These are phyloP conservation scores for Echeneis naucrates DNA, from an alignment of 2,797 vertebrate genomes.

Conservation along the genomic window DNA sequence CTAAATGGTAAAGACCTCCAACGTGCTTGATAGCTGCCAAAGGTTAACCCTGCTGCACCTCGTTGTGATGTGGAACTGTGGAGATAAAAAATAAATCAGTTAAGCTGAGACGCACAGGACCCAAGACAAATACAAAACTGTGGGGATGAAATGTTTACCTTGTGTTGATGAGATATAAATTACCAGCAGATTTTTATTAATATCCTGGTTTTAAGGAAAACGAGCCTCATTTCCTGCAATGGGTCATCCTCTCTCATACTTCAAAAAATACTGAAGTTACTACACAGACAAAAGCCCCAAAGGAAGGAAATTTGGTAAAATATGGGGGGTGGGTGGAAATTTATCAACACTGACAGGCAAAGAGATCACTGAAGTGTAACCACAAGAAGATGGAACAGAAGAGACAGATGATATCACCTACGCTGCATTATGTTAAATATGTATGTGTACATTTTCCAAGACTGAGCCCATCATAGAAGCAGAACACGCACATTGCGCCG, in stretches of 20 bases:
- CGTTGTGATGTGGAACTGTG: constrained; percentile 59
- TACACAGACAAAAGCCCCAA: not conserved
- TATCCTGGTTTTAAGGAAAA: constrained; percentile 5
- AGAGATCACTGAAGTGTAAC: constrained; percentile 18
- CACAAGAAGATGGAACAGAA: constrained; percentile 20
- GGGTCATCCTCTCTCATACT: not conserved
- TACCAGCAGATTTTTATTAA: not conserved
- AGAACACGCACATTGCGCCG: not conserved
- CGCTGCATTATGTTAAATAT: constrained; percentile 26
- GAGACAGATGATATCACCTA: constrained; percentile 24
- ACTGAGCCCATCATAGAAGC: constrained; percentile 1
- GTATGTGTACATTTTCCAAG: constrained; percentile 7
- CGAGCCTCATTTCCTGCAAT: constrained; percentile 6
- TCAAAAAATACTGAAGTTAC: not conserved
- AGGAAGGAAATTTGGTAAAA: constrained; percentile 16
- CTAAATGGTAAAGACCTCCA: constrained; percentile 66
- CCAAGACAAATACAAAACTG: constrained; percentile 42
- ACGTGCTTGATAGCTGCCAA: constrained; percentile 66
- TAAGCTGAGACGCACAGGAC: constrained; percentile 42
- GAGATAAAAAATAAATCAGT: constrained; percentile 68
- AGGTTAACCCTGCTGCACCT: constrained; percentile 58
- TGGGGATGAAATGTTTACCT: constrained; percentile 15
- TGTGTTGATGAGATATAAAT: constrained; percentile 7
- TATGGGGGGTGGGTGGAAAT: constrained; percentile 4
- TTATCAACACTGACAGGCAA: constrained; percentile 3